Evolutionary conservation across 1,140 invertebrate species (phyloP), one percentile per base, ranked within the genome.

Genomic region (Drosophila teissieri): DNA sequence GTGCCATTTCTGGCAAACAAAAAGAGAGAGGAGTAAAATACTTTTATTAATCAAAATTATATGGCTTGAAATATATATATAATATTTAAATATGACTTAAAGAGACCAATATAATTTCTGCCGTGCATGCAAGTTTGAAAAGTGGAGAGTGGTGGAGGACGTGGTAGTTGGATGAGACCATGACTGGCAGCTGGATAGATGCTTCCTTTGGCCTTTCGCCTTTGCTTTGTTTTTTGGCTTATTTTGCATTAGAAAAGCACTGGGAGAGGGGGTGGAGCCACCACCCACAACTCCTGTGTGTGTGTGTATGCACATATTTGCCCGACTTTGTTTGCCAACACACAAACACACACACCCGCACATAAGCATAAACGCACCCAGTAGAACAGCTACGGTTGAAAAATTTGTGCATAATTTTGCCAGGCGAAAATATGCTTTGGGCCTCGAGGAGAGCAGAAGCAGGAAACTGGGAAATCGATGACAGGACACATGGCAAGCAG

Each of bases 401-500:
- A 63, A 67, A 78, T 80, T 81, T 77, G 57, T 81, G 70, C 82
- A 86, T 86, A 88, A 88, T 82, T 88, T 72, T 37, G 65, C 63
- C 52, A 57, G 78, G 45, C 63, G 73, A 75, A 81, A 86, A 77
- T 86, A 88, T 86, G 69, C 61, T 82, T 70, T 83, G 80, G 75
- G 79, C 56, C 72, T 49, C 56, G 78, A 40, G 37, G 19, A 48
- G 34, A 31, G 8, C 31, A 31, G 31, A 2, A 31, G 4, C 51
- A 19, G 24, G 19, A 27, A 45, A 31, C 49, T 40, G 17, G 39
- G 60, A 52, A 64, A 75, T 75, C 73, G 73, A 75, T 75, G 72
- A 57, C 69, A 73, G 64, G 67, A 70, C 67, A 70, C 52, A 70
- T 48, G 44, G 11, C 64, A 24, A 12, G 17, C 27, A 34, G 10